A percentile compares a stretch with the other conserved stretches of the same genome.
phyloP scores from a whole-genome alignment of 2,888 invertebrate genomes.

The Brachypterus glaber region DNA sequence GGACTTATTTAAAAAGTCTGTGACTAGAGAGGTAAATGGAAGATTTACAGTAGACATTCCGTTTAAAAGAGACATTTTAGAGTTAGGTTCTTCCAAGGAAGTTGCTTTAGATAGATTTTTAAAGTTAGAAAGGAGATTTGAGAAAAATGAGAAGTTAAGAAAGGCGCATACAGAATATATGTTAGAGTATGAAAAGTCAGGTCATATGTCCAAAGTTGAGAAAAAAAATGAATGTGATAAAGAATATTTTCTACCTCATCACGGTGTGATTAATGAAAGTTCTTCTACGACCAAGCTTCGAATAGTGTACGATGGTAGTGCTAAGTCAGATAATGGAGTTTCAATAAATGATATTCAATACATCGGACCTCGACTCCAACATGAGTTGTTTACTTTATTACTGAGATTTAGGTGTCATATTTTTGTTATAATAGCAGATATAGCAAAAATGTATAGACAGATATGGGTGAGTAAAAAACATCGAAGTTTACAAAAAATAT shows the following conservation, averaged over 20 bases:
- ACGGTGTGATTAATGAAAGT: not conserved
- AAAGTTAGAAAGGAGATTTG: not conserved
- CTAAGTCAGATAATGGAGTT: not conserved
- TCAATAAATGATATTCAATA: not conserved
- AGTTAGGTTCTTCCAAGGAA: not conserved
- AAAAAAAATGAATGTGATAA: too few species aligned
- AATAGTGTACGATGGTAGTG: not conserved
- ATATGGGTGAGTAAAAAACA: slow-evolving; percentile 10
- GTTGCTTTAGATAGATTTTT: not conserved
- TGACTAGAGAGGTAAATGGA: not conserved
- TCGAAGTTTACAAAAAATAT: slow-evolving; percentile 8
- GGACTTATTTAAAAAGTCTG: not conserved
- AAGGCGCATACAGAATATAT: not conserved
- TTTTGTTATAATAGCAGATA: slow-evolving; percentile 15
- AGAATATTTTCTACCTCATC: too few species aligned
- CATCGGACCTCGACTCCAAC: not conserved
- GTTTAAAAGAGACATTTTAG: not conserved
- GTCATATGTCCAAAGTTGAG: not conserved
- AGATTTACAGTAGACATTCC: not conserved
- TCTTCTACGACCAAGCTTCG: not conserved
- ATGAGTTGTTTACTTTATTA: slow-evolving; percentile 12
- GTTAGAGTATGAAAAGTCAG: not conserved
- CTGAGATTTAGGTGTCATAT: slow-evolving; percentile 15
- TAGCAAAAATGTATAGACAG: slow-evolving; percentile 21
- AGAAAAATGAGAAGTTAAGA: not conserved